Conservation (phyloP, 2,797 vertebrate species). For the Cichlasoma orientale region DNA sequence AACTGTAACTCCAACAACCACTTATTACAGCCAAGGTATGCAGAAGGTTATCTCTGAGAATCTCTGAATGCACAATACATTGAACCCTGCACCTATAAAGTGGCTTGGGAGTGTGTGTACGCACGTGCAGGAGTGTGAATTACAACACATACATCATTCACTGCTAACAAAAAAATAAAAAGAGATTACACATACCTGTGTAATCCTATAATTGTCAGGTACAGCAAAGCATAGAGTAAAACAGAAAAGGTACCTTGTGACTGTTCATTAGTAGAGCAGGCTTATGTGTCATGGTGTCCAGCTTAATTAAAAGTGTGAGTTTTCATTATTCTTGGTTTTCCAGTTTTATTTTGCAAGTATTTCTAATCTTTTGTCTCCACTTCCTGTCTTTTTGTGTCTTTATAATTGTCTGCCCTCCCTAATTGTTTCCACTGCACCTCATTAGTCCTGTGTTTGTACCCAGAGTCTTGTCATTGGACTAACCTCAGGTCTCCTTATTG, state of each 20-base stretch:
- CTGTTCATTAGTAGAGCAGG: not conserved
- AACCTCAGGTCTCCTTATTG: not conserved
- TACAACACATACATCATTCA: not conserved
- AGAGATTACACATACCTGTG: fast-evolving
- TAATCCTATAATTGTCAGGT: not conserved
- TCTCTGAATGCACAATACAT: not conserved
- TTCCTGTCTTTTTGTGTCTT: not conserved
- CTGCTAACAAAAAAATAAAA: not conserved
- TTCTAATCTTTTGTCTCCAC: not conserved
- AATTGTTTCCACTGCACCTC: not conserved
- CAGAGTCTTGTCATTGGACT: not conserved
- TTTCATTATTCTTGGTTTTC: not conserved
- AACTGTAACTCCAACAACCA: not conserved
- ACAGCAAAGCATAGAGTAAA: not conserved
- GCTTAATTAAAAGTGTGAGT: not conserved
- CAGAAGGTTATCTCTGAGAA: not conserved
- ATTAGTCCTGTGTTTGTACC: not conserved
- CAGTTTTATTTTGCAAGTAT: not conserved
- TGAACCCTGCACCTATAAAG: not conserved
- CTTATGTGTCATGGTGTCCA: not conserved
- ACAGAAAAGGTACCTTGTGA: not conserved
- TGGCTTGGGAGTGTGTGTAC: not conserved
- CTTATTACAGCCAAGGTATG: not conserved
- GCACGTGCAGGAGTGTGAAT: not conserved
- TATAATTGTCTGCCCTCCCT: not conserved